Evolutionary conservation across 1,140 invertebrate species (phyloP).

Genomic region (Scaptodrosophila lebanonensis): DNA sequence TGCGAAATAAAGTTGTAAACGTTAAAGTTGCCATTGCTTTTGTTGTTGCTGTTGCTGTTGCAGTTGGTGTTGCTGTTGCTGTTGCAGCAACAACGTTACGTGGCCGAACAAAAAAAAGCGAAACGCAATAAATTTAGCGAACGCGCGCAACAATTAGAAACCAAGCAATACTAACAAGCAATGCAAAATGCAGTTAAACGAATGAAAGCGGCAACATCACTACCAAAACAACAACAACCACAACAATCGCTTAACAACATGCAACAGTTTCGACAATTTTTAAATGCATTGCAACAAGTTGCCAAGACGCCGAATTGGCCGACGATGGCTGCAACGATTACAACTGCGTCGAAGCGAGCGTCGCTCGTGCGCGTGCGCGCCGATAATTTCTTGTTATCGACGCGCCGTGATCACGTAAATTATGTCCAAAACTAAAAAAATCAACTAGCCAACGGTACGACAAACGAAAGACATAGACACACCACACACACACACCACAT

Average conservation of each 20-base stretch:
- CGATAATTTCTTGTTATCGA: slow-evolving; percentile 74
- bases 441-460: slow-evolving; percentile 29
- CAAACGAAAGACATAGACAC: slow-evolving; percentile 12
- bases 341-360: slow-evolving; percentile 14
- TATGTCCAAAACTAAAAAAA: slow-evolving; percentile 67
- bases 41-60: not conserved
- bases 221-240: too few species aligned
- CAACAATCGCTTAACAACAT: not conserved
- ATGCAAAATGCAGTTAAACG: slow-evolving; percentile 11
- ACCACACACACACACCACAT: slow-evolving; percentile 12
- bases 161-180: slow-evolving; percentile 36
- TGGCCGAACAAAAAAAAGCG: slow-evolving; percentile 43
- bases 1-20: slow-evolving; percentile 69
- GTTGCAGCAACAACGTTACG: slow-evolving; percentile 28
- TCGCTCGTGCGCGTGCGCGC: slow-evolving; percentile 54
- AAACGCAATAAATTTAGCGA: slow-evolving; percentile 74
- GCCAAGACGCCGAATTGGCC: too few species aligned
- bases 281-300: too few species aligned
- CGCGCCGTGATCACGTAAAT: slow-evolving; percentile 73
- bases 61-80: slow-evolving; percentile 38
- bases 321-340: slow-evolving; percentile 22
- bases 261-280: not conserved
- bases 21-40: not conserved
- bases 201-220: slow-evolving; percentile 13
- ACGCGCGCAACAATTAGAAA: slow-evolving; percentile 73